Conservation (phyloP, 2,113 vertebrate genomes). For the Scomber japonicus region DNA sequence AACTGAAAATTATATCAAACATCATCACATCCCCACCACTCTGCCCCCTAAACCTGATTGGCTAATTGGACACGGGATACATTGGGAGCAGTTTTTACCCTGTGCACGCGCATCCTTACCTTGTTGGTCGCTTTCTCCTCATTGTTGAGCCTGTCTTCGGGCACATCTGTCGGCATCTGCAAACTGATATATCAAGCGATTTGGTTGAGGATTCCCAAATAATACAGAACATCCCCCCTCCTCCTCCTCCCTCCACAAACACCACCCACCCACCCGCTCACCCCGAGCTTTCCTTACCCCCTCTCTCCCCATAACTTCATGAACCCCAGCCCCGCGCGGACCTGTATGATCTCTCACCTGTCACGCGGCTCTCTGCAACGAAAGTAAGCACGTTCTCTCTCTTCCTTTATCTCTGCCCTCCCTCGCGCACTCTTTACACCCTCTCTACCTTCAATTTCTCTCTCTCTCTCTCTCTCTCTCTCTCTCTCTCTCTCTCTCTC, state of each 20-base stretch:
- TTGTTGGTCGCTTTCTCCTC: constrained; percentile 62
- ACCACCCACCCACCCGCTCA: neutral
- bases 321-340: constrained; percentile 23
- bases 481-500: constrained; percentile 17
- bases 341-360: constrained; percentile 75
- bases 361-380: constrained; percentile 67
- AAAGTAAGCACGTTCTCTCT: constrained; percentile 57
- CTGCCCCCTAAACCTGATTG: neutral
- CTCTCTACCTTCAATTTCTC: constrained; percentile 5
- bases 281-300: neutral
- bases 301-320: constrained; percentile 28
- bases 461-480: constrained; percentile 16
- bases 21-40: neutral
- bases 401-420: constrained; percentile 21
- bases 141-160: constrained; percentile 68
- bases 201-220: constrained; percentile 36
- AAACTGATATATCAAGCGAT: constrained; percentile 68
- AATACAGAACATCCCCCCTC: neutral
- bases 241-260: neutral
- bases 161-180: constrained; percentile 84
- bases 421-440: constrained; percentile 19
- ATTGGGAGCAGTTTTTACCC: neutral
- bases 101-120: constrained; percentile 45
- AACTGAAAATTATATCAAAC: constrained; percentile 2
- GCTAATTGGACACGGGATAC: neutral